Percentiles rank a stretch among this genome's conserved stretches.
Evolutionary conservation across 2,888 invertebrate genomes (phyloP).

Genomic region (Bombylius major): DNA sequence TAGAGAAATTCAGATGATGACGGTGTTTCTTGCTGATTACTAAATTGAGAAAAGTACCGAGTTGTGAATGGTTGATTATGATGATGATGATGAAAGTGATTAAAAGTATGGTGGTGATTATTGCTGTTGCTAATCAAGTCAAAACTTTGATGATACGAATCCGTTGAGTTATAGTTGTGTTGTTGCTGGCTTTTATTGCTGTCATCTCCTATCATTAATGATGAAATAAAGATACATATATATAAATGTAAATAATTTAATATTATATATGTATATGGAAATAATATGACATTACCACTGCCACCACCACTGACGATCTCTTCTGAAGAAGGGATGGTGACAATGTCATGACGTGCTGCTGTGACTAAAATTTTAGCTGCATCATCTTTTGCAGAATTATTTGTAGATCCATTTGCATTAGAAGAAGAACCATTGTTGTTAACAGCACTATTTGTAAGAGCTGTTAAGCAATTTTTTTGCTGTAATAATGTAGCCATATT

Average conservation of each 20-base stretch:
- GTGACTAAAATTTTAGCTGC: slow-evolving; percentile 1
- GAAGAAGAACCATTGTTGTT: slow-evolving; percentile 10
- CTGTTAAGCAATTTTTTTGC: slow-evolving; percentile 72
- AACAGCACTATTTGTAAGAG: slow-evolving; percentile 48
- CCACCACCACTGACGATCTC: slow-evolving; percentile 18
- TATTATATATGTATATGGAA: background rate
- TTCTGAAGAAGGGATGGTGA: background rate
- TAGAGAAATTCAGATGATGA: slow-evolving; percentile 5
- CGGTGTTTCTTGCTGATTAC: slow-evolving; percentile 15
- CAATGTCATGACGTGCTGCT: slow-evolving; percentile 5
- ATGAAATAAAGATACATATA: background rate
- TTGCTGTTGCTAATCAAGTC: background rate
- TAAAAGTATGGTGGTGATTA: background rate
- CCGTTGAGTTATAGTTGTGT: background rate
- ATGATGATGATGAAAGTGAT: background rate
- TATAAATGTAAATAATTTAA: too few relatives aligned
- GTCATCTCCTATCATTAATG: background rate
- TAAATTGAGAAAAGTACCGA: slow-evolving; percentile 18
- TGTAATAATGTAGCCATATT: slow-evolving; percentile 71
- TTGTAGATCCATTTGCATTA: slow-evolving; percentile 13
- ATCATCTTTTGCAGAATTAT: background rate
- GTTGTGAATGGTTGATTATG: background rate
- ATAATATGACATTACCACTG: slow-evolving; percentile 10
- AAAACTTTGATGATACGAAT: background rate
- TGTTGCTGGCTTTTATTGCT: slow-evolving; percentile 13